These are phyloP conservation scores for Petrocephalus microphthalmus DNA, from an alignment of 2,113 vertebrate genomes.

Conservation along the genomic window DNA sequence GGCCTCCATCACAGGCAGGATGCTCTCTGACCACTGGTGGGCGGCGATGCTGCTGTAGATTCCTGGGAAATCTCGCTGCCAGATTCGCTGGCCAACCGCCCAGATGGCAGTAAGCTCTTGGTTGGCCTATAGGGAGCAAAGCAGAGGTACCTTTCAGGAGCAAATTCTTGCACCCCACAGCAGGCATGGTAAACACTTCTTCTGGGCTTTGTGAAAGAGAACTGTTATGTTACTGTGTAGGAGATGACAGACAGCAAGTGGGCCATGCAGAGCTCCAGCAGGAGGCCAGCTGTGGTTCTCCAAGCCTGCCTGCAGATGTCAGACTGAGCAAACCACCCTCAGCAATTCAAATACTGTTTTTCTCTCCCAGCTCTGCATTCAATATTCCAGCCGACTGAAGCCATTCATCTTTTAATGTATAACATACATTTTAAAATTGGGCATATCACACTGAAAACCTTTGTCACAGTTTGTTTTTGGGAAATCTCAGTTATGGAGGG, in stretches of 20 bases:
- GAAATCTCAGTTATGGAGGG: neutral
- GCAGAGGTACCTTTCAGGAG: neutral
- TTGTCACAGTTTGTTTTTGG: neutral
- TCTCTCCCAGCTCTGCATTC: neutral
- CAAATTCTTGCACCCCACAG: neutral
- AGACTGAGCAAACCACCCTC: neutral
- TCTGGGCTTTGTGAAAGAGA: neutral
- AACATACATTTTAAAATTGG: neutral
- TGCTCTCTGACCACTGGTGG: constrained; percentile 84
- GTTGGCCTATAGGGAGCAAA: constrained; percentile 66
- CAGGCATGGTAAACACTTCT: neutral
- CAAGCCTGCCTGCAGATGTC: neutral
- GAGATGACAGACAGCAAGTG: neutral
- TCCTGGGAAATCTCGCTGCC: constrained; percentile 94
- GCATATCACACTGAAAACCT: neutral
- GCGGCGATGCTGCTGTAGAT: constrained; percentile 80
- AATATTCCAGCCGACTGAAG: neutral
- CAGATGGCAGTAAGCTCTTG: constrained; percentile 83
- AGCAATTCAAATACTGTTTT: neutral
- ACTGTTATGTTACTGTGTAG: neutral
- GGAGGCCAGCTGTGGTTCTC: neutral
- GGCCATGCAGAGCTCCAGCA: neutral
- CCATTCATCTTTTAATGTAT: neutral
- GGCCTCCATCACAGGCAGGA: constrained; percentile 89
- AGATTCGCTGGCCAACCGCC: constrained; percentile 89